phyloP scores from a whole-genome alignment of 2,113 vertebrate genomes.

The Anolis sagrei region DNA sequence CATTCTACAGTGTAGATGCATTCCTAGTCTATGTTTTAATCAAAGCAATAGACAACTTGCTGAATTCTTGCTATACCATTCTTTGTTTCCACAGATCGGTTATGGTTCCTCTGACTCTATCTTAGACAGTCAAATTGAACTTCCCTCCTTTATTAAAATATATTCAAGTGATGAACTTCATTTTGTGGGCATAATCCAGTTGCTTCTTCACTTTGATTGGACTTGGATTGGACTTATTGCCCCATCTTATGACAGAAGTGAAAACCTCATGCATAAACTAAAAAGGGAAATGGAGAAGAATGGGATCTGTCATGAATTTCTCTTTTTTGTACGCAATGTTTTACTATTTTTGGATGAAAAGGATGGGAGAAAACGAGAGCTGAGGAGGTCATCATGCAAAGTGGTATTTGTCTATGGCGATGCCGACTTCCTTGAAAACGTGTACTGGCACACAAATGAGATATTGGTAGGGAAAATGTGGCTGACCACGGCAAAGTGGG shows the following conservation, averaged over 20 bases:
- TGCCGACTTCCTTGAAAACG: no score
- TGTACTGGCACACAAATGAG: no score
- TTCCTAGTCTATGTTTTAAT: no score
- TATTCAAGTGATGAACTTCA: neutral
- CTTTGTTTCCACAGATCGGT: neutral
- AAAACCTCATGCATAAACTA: neutral
- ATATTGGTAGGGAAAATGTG: neutral
- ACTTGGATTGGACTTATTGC: neutral
- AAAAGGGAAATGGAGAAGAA: neutral
- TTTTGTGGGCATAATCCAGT: neutral
- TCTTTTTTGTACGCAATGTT: neutral
- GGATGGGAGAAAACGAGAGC: no score
- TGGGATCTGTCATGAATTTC: neutral
- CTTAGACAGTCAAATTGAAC: neutral
- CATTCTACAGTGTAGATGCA: no score
- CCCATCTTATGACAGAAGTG: neutral
- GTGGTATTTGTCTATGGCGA: no score
- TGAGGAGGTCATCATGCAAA: no score
- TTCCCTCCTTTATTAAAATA: neutral
- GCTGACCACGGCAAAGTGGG: neutral
- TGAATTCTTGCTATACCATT: no score
- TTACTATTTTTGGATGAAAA: no score
- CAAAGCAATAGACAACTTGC: no score
- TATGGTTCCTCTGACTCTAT: neutral
- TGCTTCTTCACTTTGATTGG: neutral